Percentiles rank a stretch among this genome's conserved stretches.
Conservation (phyloP, 2,113 vertebrate genomes). For the Mustela nigripes region DNA sequence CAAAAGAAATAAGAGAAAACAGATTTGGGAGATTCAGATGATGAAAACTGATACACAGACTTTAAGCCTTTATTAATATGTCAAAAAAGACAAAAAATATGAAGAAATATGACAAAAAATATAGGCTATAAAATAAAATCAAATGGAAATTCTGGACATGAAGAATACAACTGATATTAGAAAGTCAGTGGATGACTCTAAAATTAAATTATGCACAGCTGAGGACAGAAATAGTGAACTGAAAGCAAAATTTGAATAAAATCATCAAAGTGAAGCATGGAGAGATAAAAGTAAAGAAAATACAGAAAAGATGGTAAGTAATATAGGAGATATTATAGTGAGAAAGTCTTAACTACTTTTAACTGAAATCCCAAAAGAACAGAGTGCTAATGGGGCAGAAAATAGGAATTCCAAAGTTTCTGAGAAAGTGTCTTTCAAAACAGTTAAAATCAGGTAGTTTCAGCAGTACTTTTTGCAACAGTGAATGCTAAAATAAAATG, state of each 20-base stretch:
- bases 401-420: neutral
- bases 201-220: neutral
- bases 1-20: neutral
- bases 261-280: neutral
- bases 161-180: neutral
- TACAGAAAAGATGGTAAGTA: neutral
- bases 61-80: neutral
- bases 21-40: neutral
- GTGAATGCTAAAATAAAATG: neutral
- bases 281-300: neutral
- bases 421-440: neutral
- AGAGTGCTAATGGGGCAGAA: neutral
- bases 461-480: neutral
- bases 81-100: neutral
- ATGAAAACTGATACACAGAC: neutral
- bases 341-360: neutral
- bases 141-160: neutral
- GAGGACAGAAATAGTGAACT: neutral
- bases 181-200: neutral
- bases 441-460: neutral
- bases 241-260: slow-evolving; percentile 3
- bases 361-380: neutral
- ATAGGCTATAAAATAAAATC: neutral
- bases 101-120: neutral
- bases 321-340: neutral